phyloP scores from a whole-genome alignment of 2,113 vertebrate species.

The Empidonax alnorum region DNA sequence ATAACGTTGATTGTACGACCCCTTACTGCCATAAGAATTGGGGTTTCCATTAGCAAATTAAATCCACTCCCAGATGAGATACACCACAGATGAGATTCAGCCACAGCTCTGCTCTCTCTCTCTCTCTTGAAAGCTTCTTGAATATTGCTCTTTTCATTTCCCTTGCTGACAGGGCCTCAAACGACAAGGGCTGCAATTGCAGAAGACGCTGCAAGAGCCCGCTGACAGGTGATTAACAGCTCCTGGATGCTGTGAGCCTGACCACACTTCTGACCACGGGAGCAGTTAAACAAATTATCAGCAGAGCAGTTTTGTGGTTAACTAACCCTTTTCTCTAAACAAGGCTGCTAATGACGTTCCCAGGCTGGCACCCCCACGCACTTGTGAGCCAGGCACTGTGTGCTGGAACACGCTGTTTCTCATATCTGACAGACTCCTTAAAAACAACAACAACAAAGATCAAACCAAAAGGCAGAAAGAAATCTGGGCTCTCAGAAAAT shows the following conservation, averaged over 20 bases:
- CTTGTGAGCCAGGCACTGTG: not conserved
- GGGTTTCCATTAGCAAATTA: not conserved
- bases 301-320: constrained; percentile 60
- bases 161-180: constrained; percentile 34
- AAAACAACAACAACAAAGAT: not conserved
- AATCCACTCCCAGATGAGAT: not conserved
- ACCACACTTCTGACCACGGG: constrained; percentile 57
- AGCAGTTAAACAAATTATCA: constrained; percentile 70
- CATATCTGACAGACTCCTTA: not conserved
- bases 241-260: constrained; percentile 55
- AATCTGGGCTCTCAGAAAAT: not conserved
- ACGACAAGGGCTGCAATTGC: constrained; percentile 20
- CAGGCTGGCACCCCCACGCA: not conserved
- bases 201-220: constrained; percentile 33
- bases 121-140: not conserved
- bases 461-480: not conserved
- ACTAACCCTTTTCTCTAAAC: constrained; percentile 52
- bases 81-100: not conserved
- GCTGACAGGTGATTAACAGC: constrained; percentile 71
- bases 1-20: not conserved
- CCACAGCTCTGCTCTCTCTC: not conserved
- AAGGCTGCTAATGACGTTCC: not conserved
- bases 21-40: not conserved
- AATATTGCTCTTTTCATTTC: constrained; percentile 41
- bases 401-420: not conserved